phyloP scores from a whole-genome alignment of 2,797 vertebrate genomes.

The Simalia tracyae region DNA sequence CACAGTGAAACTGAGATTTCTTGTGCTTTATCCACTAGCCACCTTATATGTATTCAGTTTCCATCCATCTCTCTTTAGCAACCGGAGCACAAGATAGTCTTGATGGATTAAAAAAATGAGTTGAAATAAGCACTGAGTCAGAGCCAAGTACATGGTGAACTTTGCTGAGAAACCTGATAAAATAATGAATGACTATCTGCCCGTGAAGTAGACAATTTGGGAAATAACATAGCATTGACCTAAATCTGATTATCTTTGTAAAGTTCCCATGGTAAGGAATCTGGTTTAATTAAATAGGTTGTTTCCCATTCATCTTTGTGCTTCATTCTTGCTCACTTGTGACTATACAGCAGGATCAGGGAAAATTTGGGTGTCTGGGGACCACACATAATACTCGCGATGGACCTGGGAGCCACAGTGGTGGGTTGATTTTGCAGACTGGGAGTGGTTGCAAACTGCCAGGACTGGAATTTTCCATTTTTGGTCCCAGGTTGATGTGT shows the following conservation, averaged over 20 bases:
- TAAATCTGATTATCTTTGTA: not conserved
- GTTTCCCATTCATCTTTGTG: not conserved
- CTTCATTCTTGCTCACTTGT: not conserved
- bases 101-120: constrained; percentile 2
- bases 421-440: not conserved
- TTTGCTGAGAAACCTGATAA: not conserved
- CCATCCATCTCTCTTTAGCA: not conserved
- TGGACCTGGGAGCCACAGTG: not conserved
- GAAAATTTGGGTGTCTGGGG: not conserved
- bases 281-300: not conserved
- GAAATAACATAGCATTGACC: constrained; percentile 9
- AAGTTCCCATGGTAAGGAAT: not conserved
- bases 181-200: not conserved
- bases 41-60: not conserved
- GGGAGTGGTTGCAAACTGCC: not conserved
- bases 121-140: not conserved
- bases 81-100: not conserved
- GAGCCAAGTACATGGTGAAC: not conserved
- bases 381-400: not conserved
- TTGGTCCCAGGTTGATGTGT: not conserved
- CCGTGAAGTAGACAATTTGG: not conserved
- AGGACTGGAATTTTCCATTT: not conserved
- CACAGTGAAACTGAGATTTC: not conserved
- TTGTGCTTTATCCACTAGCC: not conserved
- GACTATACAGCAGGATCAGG: not conserved